phyloP scores from a whole-genome alignment of 2,113 vertebrate genomes.

The Anoplopoma fimbria region DNA sequence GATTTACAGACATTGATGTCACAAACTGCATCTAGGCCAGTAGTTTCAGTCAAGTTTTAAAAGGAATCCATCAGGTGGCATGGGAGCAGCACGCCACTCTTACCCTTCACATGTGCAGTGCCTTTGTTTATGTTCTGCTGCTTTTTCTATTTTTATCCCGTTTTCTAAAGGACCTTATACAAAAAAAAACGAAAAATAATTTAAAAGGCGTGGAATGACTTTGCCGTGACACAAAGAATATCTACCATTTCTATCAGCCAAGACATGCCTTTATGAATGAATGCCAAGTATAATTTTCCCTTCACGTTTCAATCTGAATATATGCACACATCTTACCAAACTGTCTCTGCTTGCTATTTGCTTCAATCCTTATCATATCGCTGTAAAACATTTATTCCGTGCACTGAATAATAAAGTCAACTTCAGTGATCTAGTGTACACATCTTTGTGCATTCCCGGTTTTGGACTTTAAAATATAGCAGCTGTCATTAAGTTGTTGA shows the following conservation, averaged over 20 bases:
- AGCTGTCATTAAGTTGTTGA: conserved; percentile 14
- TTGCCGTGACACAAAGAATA: conserved; percentile 17
- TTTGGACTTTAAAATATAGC: conserved; percentile 12
- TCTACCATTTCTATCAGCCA: conserved; percentile 16
- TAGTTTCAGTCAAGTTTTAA: conserved; percentile 37
- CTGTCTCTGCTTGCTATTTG: neutral
- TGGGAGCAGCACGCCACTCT: conserved; percentile 2
- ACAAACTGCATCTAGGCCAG: conserved; percentile 37
- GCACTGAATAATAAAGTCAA: neutral
- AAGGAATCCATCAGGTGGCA: conserved; percentile 14
- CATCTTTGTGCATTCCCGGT: neutral
- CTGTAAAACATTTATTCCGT: conserved; percentile 5
- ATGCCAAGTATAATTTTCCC: neutral
- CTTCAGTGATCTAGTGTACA: conserved; percentile 1
- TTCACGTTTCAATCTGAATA: conserved; percentile 13
- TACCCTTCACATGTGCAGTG: neutral
- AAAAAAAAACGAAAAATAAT: neutral
- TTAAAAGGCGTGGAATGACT: conserved; percentile 1
- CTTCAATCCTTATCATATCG: neutral
- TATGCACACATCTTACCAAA: neutral
- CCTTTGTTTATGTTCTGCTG: conserved; percentile 1
- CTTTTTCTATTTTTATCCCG: neutral
- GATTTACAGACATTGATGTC: conserved; percentile 29
- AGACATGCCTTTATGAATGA: conserved; percentile 1
- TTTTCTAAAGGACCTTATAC: conserved; percentile 24